These are phyloP conservation scores for Noctua janthe DNA, from an alignment of 2,888 invertebrate species.

Conservation along the genomic window DNA sequence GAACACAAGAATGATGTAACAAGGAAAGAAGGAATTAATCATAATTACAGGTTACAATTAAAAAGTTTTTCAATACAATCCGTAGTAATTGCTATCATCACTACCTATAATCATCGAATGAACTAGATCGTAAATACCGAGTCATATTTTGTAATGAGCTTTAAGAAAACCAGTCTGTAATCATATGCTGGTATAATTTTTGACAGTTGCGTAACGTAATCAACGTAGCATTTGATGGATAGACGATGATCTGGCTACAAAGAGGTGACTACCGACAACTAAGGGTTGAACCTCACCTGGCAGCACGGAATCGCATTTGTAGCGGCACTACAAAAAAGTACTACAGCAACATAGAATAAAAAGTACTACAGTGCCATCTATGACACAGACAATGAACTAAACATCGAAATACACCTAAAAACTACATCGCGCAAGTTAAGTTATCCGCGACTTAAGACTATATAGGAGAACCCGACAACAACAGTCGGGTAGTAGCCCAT, in stretches of 20 bases:
- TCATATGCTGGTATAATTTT: constrained; percentile 40
- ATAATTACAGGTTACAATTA: constrained; percentile 42
- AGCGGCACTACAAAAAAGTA: too few relatives aligned
- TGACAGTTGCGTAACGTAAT: constrained; percentile 47
- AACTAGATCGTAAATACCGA: constrained; percentile 54
- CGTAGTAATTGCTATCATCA: constrained; percentile 43
- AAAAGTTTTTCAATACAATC: constrained; percentile 31
- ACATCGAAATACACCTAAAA: too few relatives aligned
- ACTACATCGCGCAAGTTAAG: too few relatives aligned
- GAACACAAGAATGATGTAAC: constrained; percentile 36
- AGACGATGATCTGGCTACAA: background rate
- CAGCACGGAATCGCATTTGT: too few relatives aligned
- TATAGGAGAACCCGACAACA: too few relatives aligned
- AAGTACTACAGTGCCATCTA: too few relatives aligned
- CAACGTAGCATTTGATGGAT: constrained; percentile 17
- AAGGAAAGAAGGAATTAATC: constrained; percentile 34
- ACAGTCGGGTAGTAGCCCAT: too few relatives aligned
- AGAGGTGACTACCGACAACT: background rate
- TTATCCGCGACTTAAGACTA: too few relatives aligned
- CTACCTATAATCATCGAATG: constrained; percentile 39
- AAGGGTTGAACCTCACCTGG: too few relatives aligned
- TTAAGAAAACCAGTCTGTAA: constrained; percentile 39
- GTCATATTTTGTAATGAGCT: constrained; percentile 55
- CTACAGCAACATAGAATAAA: too few relatives aligned
- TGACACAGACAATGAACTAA: too few relatives aligned